Evolutionary conservation across 2,888 invertebrate species (phyloP), one percentile per base, ranked within the genome.

Genomic region (Leptopterna dolabrata): DNA sequence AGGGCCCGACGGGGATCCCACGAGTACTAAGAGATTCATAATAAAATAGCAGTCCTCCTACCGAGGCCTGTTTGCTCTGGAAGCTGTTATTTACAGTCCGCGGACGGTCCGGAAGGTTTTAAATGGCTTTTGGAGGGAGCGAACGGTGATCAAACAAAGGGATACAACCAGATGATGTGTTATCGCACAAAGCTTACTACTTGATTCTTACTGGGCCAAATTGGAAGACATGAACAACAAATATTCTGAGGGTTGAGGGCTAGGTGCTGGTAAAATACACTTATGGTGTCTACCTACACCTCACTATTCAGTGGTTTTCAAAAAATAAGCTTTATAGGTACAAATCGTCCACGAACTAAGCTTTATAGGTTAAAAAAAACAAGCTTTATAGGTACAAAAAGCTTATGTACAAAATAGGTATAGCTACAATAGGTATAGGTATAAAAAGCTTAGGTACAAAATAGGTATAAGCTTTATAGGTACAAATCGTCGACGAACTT

Each of bases 21-120:
- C 24, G 63, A 63, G 24, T 24, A 63, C 41, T 73, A 73, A 73
- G 73, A 73, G 73, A 73, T 73, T 73, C 73, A 73, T 73, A 73
- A 73, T 73, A 73, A 73, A 73, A 73, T 41, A 73, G 73, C 73
- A 16, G 73, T 63, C 19, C 9, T 13, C 63, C 51, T 51, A n/a
- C n/a, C 51, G 19, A 4, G 24, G 24, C 63, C 24, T 63, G 63
- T 63, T 63, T 63, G 24, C 63, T 63, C 63, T 63, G 24, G 24
- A 27, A 24, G 63, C 63, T 7, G 27, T n/a, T 63, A 63, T 63
- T 63, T 63, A 63, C 63, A 27, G 63, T 24, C 63, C 19, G 19
- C 24, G 63, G 63, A 63, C 11, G 63, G 27, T 27, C 63, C 63
- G 63, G 63, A 27, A 63, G 27, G 63, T 63, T 63, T 63, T 63